Evolutionary conservation across 1,140 invertebrate genomes (phyloP), one percentile per base, ranked within the genome.

Genomic region (Orius insidiosus): DNA sequence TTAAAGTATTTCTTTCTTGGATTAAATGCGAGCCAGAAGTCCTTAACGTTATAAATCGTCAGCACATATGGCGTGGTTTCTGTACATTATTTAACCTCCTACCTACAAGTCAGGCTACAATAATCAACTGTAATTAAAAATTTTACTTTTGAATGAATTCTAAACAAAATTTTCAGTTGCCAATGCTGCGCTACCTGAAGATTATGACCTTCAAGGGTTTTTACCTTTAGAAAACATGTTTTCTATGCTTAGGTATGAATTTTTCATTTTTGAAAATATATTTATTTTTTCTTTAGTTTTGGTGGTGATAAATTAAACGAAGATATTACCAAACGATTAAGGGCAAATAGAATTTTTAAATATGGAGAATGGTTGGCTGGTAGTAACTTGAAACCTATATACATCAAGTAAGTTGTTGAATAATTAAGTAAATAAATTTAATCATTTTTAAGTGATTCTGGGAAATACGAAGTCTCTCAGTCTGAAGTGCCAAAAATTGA

Each of bases 21-120:
- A 62, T 81, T 45, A 59, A 62, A 47, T 62, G 70, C 33, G 68
- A 76, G 51, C 69, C 72, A 2, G 61, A 64, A 37, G 60, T 74
- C 51, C 60, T 81, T 31, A 60, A 68, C 19, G 64, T 69, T 54
- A 56, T 61, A 30, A 71, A 70, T 36, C 65, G 74, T 54, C 72
- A 72, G 45, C 77, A 80, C 68, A 74, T 86, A 49, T 85, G 81
- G 81, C 72, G 75, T 9, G 78, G 80, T 55, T 66, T 85, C n/a
- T 78, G 78, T 52, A 76, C 78, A 55, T 59, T 80, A 6, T 62
- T 83, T 39, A 83, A 83, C 59, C 68, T 67, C 51, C 62, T 85
- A n/a, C 71, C 75, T 53, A 54, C 59, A 10, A 59, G 46, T 32
- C 31, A 44, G 14, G 24, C 19, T 1, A 30, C 45, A 30, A 44